Evolutionary conservation across 2,888 invertebrate species (phyloP).

Genomic region (Tetropium fuscum): DNA sequence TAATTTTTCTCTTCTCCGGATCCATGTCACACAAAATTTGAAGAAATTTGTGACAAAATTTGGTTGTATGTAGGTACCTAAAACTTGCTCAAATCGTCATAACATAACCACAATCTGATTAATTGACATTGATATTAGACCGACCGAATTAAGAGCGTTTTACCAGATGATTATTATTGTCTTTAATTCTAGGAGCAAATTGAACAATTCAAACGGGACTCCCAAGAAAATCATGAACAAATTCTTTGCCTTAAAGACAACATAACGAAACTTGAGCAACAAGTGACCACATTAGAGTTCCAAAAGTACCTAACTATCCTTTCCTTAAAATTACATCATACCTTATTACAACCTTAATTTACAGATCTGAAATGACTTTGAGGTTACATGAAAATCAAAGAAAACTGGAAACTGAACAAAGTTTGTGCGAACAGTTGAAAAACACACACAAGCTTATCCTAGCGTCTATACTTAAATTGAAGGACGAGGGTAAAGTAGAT

Average conservation of each 20-base stretch:
- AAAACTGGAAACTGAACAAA: constrained; percentile 53
- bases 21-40: too few relatives aligned
- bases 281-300: constrained; percentile 53
- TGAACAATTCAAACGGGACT: constrained; percentile 43
- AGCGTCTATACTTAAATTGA: constrained; percentile 48
- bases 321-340: too few relatives aligned
- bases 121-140: too few relatives aligned
- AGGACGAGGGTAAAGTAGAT: constrained; percentile 46
- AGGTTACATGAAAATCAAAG: constrained; percentile 55
- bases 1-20: too few relatives aligned
- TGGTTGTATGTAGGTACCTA: too few relatives aligned
- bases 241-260: constrained; percentile 50
- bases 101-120: too few relatives aligned
- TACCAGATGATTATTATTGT: not conserved
- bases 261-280: constrained; percentile 48
- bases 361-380: constrained; percentile 55
- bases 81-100: too few relatives aligned
- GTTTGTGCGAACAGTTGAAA: constrained; percentile 49
- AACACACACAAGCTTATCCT: constrained; percentile 49
- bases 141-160: not conserved
- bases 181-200: constrained; percentile 29
- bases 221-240: constrained; percentile 44
- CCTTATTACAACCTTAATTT: too few relatives aligned
- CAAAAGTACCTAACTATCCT: constrained; percentile 56
- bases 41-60: too few relatives aligned